A percentile compares a stretch with the other conserved stretches of the same genome.
These are phyloP conservation scores for Eudasyphora cyanicolor DNA, from an alignment of 2,888 invertebrate genomes.

Conservation along the genomic window DNA sequence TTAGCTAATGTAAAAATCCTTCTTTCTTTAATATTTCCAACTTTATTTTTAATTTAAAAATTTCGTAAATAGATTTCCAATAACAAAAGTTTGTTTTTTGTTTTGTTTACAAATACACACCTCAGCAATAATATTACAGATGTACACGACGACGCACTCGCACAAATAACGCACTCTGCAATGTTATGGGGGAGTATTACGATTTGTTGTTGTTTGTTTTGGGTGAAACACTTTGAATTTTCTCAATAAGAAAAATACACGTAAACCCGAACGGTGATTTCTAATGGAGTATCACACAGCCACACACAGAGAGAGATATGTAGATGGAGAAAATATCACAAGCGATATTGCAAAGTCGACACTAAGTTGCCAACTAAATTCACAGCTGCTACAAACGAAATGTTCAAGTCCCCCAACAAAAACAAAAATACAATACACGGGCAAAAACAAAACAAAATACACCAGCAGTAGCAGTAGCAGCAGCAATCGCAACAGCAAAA, in stretches of 20 bases:
- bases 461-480: slow-evolving; percentile 18
- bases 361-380: slow-evolving; percentile 70
- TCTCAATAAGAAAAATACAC: not conserved
- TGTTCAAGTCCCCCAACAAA: slow-evolving; percentile 57
- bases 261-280: slow-evolving; percentile 20
- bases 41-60: no score
- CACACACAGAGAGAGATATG: slow-evolving; percentile 31
- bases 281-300: slow-evolving; percentile 42
- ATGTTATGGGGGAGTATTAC: not conserved
- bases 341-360: slow-evolving; percentile 75
- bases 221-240: no score
- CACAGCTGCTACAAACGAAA: slow-evolving; percentile 41
- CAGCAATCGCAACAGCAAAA: slow-evolving; percentile 24
- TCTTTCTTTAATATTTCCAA: no score
- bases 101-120: not conserved
- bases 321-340: slow-evolving; percentile 53
- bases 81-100: not conserved
- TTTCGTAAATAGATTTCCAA: no score
- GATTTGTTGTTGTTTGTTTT: not conserved
- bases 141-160: not conserved
- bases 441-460: slow-evolving; percentile 21
- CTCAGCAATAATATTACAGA: not conserved
- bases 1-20: no score
- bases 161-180: not conserved
- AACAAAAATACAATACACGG: slow-evolving; percentile 12